Base-by-base conservation (phyloP, 2,888 invertebrate species). In the Cryptosula pallasiana region DNA sequence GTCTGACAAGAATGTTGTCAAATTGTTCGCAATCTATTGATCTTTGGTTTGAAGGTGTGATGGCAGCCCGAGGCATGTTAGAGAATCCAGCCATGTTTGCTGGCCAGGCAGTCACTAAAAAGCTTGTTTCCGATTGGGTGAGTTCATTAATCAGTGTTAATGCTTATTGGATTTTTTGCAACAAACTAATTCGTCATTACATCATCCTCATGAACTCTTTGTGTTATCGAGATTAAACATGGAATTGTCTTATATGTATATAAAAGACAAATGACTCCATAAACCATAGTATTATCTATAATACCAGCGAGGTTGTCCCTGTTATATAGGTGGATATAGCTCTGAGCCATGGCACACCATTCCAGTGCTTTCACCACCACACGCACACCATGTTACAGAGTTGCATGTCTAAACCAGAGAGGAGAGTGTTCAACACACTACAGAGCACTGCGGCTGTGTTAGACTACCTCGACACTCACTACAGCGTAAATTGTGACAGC, bases 351-450 rank as follows among this genome's bases (percentile, higher is more conserved):
- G 89, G 91, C 72, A 89, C 92, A 72, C 88, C 90, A 71, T 96
- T 92, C 84, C 90, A 92, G 77, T 90, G 90, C 81, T 94, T 97
- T 80, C 98, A 98, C 86, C 95, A 97, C 83, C 98, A 98, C 86
- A 88, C 98, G 75, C 93, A 94, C 71, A 95, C 94, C 83, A 98
- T 98, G 98, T 87, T 94, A 79, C 94, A 95, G 79, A 91, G 91
- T 84, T 82, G 91, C 55, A 87, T 96, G 77, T 88, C 89, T 0
- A 91, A 90, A 79, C 85, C 88, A 71, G 89, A 92, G 78, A 90
- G 92, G 79, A 87, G 89, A 76, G 85, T 90, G 70, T 95, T 97
- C 80, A 95, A 95, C 84, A 88, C 88, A 76, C 87, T 94, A 27
- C 89, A 88, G 76, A 89, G 87, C 73, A 90, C 90, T 79, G 86